Evolutionary conservation across 2,797 vertebrate species (phyloP), one percentile per base, ranked within the genome.

Genomic region (Botia kubotai): DNA sequence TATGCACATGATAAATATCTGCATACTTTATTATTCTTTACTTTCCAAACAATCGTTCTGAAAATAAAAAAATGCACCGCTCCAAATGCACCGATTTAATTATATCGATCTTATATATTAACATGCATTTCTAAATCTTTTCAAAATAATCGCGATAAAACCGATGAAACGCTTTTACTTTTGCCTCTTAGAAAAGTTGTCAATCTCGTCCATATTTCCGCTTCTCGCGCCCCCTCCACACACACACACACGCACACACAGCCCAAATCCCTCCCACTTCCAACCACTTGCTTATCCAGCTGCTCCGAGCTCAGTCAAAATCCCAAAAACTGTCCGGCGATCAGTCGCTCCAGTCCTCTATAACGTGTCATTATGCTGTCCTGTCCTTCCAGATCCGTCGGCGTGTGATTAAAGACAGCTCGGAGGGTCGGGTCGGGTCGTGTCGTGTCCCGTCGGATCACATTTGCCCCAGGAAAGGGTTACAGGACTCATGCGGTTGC

Each of bases 171-270:
- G 7, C 8, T 46, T 1, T 46, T 5, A 33, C 43, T 46, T 46
- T 46, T 10, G 10, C 43, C 43, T 46, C 8, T 79, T 52, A 17
- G 79, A 72, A 72, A 80, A 75, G 79, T 80, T 89, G 90, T 90
- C 85, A 82, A 81, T 89, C 85, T 85, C 71, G 81, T 77, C 60
- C 80, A 81, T 81, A 80, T 92, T 91, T 88, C 90, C 91, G 88
- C 86, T 72, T 43, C 46, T 69, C 36, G 69, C 5, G 69, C 69
- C 80, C 33, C 79, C 57, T 79, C 79, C 62, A 14, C 19, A 26
- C 57, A 23, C 60, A 57, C 63, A 26, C 23, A 26, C 60, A 57
- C 63, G 2, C 62, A 14, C 19, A 26, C 57, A 23, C 60, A 57
- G 52, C 63, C 62, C 70, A 75, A 74, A 83, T 75, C 81, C 82